Evolutionary conservation across 2,888 invertebrate genomes (phyloP).

Genomic region (Elysia crispata): DNA sequence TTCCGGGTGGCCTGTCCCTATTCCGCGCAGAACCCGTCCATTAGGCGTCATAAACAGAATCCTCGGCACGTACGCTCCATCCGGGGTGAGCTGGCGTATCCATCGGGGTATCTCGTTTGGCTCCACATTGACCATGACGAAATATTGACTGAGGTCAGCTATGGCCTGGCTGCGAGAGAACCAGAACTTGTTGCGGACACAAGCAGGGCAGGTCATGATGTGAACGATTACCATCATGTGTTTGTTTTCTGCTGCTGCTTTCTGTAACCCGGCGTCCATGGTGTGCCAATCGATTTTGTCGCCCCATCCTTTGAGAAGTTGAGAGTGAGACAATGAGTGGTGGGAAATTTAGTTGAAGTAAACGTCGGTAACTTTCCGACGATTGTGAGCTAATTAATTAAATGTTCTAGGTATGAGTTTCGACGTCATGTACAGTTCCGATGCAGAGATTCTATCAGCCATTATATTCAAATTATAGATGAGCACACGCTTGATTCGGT

Average conservation of each 20-base stretch:
- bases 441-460: too few relatives aligned
- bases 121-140: constrained; percentile 44
- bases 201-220: constrained; percentile 35
- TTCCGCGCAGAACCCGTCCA: constrained; percentile 29
- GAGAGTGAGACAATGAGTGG: neutral
- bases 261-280: constrained; percentile 6
- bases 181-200: constrained; percentile 16
- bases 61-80: constrained; percentile 40
- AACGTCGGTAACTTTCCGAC: too few relatives aligned
- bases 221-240: constrained; percentile 41
- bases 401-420: too few relatives aligned
- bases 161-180: constrained; percentile 33
- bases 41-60: constrained; percentile 39
- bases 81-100: constrained; percentile 19
- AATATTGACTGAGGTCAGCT: constrained; percentile 23
- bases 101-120: neutral
- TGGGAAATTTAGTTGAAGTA: too few relatives aligned
- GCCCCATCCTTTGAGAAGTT: constrained; percentile 33
- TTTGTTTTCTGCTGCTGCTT: constrained; percentile 27
- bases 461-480: too few relatives aligned
- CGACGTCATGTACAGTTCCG: too few relatives aligned
- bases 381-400: too few relatives aligned
- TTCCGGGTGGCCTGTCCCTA: neutral
- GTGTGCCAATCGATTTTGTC: constrained; percentile 27
- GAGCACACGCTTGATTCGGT: too few relatives aligned